Percentiles rank a stretch among this genome's conserved stretches.
Conservation (phyloP, 2,113 vertebrate genomes). For the Neolamprologus falcicula region DNA sequence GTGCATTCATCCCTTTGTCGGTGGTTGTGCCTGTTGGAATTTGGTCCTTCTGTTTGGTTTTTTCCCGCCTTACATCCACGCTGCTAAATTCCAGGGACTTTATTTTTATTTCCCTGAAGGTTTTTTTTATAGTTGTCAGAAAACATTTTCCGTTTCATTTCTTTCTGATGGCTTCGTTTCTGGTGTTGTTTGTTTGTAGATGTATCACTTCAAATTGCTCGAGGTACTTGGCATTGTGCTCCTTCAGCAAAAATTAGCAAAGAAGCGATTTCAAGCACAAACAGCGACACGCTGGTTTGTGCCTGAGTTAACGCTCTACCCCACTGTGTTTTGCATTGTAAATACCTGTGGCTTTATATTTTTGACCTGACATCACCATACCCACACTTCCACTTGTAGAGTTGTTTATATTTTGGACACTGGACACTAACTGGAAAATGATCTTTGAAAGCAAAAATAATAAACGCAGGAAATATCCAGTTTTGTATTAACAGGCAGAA, state of each 20-base stretch:
- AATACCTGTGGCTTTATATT: neutral
- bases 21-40: neutral
- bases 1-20: conserved; percentile 26
- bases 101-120: neutral
- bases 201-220: neutral
- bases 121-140: neutral
- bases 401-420: neutral
- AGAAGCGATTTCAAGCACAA: neutral
- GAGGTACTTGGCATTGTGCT: neutral
- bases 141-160: conserved; percentile 24
- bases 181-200: neutral
- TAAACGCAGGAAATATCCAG: neutral
- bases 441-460: neutral
- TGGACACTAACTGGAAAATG: neutral
- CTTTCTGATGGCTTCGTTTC: neutral
- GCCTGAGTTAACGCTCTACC: neutral
- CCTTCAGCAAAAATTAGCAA: neutral
- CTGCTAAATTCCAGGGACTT: neutral
- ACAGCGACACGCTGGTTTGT: neutral
- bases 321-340: neutral
- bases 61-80: neutral
- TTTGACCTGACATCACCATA: neutral
- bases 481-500: neutral
- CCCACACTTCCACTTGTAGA: neutral
- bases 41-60: neutral